phyloP scores from a whole-genome alignment of 2,888 invertebrate genomes.

The Boloria euphrosyne region DNA sequence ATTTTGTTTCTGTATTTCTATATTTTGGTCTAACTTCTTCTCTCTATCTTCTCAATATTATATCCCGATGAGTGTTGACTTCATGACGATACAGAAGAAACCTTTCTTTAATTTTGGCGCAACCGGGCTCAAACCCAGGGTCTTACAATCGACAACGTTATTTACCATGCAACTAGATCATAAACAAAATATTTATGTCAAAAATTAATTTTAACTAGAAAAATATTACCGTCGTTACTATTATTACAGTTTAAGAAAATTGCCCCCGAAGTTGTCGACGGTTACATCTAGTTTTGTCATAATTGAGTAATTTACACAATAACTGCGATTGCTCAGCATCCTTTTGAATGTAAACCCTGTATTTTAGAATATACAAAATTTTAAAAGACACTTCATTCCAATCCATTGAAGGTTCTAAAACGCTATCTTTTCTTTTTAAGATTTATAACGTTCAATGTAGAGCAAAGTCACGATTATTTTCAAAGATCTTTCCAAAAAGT shows the following conservation, averaged over 20 bases:
- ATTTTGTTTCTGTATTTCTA: too few species aligned
- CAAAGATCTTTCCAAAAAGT: background rate
- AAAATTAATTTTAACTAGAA: too few species aligned
- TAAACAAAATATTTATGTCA: too few species aligned
- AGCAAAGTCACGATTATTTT: background rate
- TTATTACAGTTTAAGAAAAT: background rate
- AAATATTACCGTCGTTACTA: too few species aligned
- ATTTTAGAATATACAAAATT: background rate
- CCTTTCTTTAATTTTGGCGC: too few species aligned
- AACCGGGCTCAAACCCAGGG: too few species aligned
- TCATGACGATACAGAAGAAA: too few species aligned
- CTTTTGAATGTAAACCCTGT: conserved; percentile 5
- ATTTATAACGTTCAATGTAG: conserved; percentile 3
- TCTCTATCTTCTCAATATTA: too few species aligned
- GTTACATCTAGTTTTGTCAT: background rate
- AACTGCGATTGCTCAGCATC: conserved; percentile 3
- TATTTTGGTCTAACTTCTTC: too few species aligned
- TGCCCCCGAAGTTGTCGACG: background rate
- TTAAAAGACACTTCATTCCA: background rate
- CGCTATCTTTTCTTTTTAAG: background rate
- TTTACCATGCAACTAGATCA: too few species aligned
- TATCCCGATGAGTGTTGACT: too few species aligned
- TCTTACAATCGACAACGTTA: too few species aligned
- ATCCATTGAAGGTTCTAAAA: background rate
- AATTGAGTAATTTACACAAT: conserved; percentile 19